Base-by-base conservation (phyloP, 2,888 invertebrate species). In the Nemapogon koenigi region DNA sequence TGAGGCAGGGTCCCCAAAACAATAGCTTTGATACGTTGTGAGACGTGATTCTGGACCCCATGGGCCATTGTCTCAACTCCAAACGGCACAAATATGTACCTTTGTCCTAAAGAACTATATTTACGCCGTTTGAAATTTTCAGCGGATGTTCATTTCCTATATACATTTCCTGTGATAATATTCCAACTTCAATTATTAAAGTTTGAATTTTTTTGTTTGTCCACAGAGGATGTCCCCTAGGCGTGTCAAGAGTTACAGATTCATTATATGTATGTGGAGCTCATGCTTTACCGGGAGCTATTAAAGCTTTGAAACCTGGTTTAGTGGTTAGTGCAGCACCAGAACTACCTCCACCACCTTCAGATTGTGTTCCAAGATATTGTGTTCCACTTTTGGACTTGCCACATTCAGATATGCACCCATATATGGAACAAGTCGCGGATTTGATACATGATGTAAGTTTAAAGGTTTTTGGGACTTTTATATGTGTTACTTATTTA, bases 311-410 rank as follows among this genome's bases (percentile, higher is more conserved):
- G 19, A 84, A 84, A 31, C 86, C 94, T 36, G 87, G 88, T 2
- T 86, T 89, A 51, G 85, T 94, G 26, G 85, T 94, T 38, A 93
- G 91, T 57, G 89, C 87, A 14, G 92, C 94, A 0, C 85, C 90
- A 0, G 94, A 94, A 57, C 80, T 94, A 31, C 92, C 93, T 0
- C 85, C 87, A 38, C 73, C 76, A 1, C 83, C 85, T 3, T 82
- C 82, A 49, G 76, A 79, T 35, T 86, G 82, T 43, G 81, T 81
- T 0, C 71, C 78, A 31, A 86, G 87, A 51, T 76, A 88, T 43
- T 85, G 88, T 44, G 85, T 94, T 8, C 84, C 87, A 15, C 81
- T 91, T 2, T 80, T 86, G 42, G 95, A 95, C 61, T 83, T 85
- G 4, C 86, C 90, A 0, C 83, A 83, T 44, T 86, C 87, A 0